Percentiles rank a stretch among this genome's conserved stretches.
phyloP scores from a whole-genome alignment of 2,888 invertebrate species.

The Cantharis lateralis region DNA sequence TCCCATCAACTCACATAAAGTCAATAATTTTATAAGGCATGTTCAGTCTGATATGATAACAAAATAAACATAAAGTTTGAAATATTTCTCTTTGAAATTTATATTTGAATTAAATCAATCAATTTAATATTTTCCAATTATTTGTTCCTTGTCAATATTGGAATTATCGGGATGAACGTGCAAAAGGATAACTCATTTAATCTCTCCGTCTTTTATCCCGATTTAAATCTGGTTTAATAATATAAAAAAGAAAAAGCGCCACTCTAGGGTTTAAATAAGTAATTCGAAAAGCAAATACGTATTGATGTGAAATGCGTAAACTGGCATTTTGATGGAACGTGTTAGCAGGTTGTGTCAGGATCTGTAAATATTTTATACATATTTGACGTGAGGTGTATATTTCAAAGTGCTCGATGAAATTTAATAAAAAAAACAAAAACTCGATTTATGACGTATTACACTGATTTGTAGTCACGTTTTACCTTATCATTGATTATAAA shows the following conservation, averaged over 20 bases:
- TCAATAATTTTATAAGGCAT: background rate
- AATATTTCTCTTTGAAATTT: background rate
- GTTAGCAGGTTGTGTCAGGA: background rate
- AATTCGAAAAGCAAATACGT: background rate
- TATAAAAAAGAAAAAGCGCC: background rate
- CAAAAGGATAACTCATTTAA: background rate
- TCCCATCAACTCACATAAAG: background rate
- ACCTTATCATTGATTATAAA: background rate
- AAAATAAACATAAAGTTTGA: background rate
- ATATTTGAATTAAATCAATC: background rate
- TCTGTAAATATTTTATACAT: background rate
- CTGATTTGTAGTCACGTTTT: background rate
- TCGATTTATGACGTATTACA: background rate
- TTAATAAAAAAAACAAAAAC: background rate
- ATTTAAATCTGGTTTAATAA: background rate
- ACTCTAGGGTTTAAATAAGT: background rate
- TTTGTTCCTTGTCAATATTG: background rate
- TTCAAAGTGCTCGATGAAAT: background rate
- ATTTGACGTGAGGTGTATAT: background rate
- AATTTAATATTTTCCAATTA: background rate
- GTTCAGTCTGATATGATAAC: background rate
- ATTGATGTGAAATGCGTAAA: background rate
- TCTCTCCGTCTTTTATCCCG: background rate
- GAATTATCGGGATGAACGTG: background rate
- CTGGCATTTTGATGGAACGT: background rate